Evolutionary conservation across 2,797 vertebrate genomes (phyloP).

Genomic region (Acestrorhynchus altus): DNA sequence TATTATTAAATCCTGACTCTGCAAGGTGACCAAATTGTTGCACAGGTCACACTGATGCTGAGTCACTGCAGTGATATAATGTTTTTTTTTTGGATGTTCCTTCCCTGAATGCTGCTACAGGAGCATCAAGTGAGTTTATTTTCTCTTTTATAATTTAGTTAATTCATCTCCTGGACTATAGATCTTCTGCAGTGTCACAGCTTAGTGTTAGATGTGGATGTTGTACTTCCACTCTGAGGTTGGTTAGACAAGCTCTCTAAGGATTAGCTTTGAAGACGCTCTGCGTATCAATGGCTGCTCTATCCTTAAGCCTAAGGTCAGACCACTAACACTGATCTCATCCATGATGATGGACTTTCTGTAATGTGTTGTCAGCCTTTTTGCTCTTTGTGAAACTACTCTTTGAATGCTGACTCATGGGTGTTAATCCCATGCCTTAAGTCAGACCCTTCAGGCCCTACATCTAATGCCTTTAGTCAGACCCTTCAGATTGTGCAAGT

Average conservation of each 20-base stretch:
- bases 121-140: constrained; percentile 72
- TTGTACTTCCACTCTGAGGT: constrained; percentile 10
- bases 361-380: neutral
- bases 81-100: neutral
- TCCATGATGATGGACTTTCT: constrained; percentile 21
- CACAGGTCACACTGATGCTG: too few species aligned
- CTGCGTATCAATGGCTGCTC: constrained; percentile 22
- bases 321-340: constrained; percentile 27
- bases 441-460: neutral
- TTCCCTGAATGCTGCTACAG: constrained; percentile 64
- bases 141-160: neutral
- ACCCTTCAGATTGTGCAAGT: too few species aligned
- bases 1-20: too few species aligned
- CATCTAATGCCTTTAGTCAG: too few species aligned
- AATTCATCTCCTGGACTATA: neutral
- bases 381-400: neutral
- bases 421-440: neutral
- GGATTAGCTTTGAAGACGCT: constrained; percentile 47
- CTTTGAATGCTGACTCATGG: neutral
- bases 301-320: constrained; percentile 36
- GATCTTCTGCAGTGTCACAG: neutral
- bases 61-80: neutral
- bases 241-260: constrained; percentile 32
- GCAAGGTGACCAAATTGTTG: too few species aligned
- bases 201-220: neutral